Conservation (phyloP, 37 sponge, comb jelly and placozoan genomes). For the Cliona cf. orientalis region DNA sequence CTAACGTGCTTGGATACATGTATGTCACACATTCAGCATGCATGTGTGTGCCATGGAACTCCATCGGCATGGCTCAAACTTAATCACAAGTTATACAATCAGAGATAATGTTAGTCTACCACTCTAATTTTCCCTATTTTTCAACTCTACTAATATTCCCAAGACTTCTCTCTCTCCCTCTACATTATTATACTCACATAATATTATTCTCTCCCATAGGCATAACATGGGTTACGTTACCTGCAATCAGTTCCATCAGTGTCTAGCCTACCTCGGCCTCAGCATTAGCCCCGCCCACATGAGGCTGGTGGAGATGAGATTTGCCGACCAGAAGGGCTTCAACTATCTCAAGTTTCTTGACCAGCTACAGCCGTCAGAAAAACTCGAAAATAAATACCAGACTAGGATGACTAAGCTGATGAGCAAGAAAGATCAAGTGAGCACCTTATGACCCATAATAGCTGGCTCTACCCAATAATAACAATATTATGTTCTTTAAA, state of each 20-base stretch:
- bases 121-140: background rate
- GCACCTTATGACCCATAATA: background rate
- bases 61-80: no score
- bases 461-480: background rate
- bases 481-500: background rate
- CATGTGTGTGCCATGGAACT: no score
- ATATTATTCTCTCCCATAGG: conserved; percentile 6
- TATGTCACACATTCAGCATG: no score
- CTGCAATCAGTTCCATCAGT: conserved; percentile 70
- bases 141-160: background rate
- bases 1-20: background rate
- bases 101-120: no score
- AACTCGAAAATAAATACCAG: conserved; percentile 55
- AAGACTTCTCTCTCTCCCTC: background rate
- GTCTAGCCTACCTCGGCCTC: conserved; percentile 69
- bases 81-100: no score
- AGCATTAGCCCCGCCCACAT: conserved; percentile 33
- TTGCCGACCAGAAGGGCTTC: conserved; percentile 76
- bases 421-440: conserved; percentile 6
- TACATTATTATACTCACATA: background rate
- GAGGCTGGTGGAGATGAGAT: conserved; percentile 42
- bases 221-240: conserved; percentile 46
- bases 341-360: conserved; percentile 80
- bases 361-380: conserved; percentile 63
- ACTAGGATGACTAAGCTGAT: conserved; percentile 21